phyloP scores from a whole-genome alignment of 2,888 invertebrate species.

The Galerucella pusilla region DNA sequence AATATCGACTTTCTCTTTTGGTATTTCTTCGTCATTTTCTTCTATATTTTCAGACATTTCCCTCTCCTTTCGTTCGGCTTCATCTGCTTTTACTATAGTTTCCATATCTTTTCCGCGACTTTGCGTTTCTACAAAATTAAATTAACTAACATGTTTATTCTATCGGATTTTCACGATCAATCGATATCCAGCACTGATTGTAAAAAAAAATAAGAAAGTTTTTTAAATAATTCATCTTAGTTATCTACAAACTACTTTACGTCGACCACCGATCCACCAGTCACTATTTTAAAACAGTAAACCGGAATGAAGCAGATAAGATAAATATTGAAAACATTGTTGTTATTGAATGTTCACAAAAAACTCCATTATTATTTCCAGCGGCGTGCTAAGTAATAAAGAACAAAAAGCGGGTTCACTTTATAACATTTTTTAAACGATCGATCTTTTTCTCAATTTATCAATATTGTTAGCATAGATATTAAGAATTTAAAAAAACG shows the following conservation, averaged over 20 bases:
- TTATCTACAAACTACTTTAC: not conserved
- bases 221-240: not conserved
- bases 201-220: not conserved
- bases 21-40: slow-evolving; percentile 21
- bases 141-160: not conserved
- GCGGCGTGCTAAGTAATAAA: too few species aligned
- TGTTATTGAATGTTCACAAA: not conserved
- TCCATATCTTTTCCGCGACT: slow-evolving; percentile 92
- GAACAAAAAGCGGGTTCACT: too few species aligned
- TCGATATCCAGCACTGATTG: too few species aligned
- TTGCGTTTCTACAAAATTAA: slow-evolving; percentile 64
- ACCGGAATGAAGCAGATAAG: not conserved
- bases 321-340: not conserved
- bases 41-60: slow-evolving; percentile 37
- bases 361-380: not conserved
- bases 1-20: slow-evolving; percentile 30
- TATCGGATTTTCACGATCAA: too few species aligned
- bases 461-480: too few species aligned
- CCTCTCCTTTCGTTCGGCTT: slow-evolving; percentile 59
- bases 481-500: too few species aligned
- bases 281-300: too few species aligned
- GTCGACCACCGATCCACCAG: too few species aligned
- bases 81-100: slow-evolving; percentile 86
- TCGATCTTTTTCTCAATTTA: too few species aligned
- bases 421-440: too few species aligned